Evolutionary conservation across 2,888 invertebrate species (phyloP).

Genomic region (Acanthosepion lycidas): DNA sequence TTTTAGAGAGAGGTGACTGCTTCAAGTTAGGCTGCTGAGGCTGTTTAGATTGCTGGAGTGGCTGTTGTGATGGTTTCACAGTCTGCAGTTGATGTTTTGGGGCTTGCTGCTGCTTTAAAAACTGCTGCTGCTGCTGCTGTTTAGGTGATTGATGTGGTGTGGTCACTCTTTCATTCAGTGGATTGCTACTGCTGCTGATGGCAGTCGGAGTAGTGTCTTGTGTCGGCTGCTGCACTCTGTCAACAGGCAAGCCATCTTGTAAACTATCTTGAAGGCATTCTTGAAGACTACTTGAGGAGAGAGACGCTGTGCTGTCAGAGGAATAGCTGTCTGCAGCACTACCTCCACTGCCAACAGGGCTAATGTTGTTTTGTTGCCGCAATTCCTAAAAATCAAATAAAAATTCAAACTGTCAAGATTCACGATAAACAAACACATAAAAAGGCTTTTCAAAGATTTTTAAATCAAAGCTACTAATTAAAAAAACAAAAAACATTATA

Average conservation of each 20-base stretch:
- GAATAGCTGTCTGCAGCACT: slow-evolving; percentile 74
- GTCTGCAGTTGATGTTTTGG: neutral
- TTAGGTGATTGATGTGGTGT: neutral
- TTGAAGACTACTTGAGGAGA: slow-evolving; percentile 58
- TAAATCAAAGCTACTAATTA: too few species aligned
- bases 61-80: neutral
- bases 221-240: neutral
- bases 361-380: slow-evolving; percentile 71
- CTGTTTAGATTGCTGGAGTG: neutral
- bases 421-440: too few species aligned
- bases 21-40: slow-evolving; percentile 33
- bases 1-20: neutral
- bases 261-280: slow-evolving; percentile 50
- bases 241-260: slow-evolving; percentile 34
- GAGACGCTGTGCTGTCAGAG: slow-evolving; percentile 67
- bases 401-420: neutral
- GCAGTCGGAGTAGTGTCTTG: slow-evolving; percentile 13
- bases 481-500: too few species aligned
- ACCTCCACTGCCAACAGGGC: slow-evolving; percentile 77
- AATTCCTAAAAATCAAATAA: slow-evolving; percentile 64
- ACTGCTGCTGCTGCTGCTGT: neutral
- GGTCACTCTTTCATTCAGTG: slow-evolving; percentile 35
- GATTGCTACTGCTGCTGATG: neutral
- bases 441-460: too few species aligned
- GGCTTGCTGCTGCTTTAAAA: neutral